These are phyloP conservation scores for Propithecus perrieri DNA, from an alignment of 2,797 vertebrate genomes.

Conservation along the genomic window DNA sequence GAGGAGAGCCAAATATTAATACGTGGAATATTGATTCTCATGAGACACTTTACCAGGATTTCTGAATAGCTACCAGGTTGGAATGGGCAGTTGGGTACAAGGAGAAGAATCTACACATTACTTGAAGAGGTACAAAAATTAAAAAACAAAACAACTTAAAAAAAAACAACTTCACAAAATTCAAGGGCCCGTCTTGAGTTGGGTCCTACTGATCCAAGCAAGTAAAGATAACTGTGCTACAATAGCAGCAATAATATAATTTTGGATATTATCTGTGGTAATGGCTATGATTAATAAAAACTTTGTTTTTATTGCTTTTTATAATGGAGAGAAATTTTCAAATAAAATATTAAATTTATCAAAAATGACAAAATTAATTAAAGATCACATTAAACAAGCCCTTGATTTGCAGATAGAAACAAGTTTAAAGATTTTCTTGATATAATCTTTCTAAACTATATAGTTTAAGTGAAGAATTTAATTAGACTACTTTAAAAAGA, in stretches of 20 bases:
- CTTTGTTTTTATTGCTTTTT: not conserved
- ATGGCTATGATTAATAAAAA: not conserved
- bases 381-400: not conserved
- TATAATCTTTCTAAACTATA: not conserved
- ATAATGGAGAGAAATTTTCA: not conserved
- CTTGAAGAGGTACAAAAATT: not conserved
- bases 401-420: conserved; percentile 7
- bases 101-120: not conserved
- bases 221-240: not conserved
- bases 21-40: not conserved
- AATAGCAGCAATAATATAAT: not conserved
- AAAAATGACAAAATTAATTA: not conserved
- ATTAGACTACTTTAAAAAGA: conserved; percentile 11
- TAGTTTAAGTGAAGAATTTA: conserved; percentile 24
- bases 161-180: not conserved
- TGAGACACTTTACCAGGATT: not conserved
- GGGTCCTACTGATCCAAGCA: not conserved
- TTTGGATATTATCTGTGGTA: not conserved
- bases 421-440: not conserved
- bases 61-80: not conserved
- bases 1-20: not conserved
- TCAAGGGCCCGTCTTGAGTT: not conserved
- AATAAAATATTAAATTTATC: not conserved
- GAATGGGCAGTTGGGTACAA: not conserved
- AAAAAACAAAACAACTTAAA: not conserved